Evolutionary conservation across 2,113 vertebrate genomes (phyloP), one percentile per base, ranked within the genome.

Genomic region (Cyprinus carpio): DNA sequence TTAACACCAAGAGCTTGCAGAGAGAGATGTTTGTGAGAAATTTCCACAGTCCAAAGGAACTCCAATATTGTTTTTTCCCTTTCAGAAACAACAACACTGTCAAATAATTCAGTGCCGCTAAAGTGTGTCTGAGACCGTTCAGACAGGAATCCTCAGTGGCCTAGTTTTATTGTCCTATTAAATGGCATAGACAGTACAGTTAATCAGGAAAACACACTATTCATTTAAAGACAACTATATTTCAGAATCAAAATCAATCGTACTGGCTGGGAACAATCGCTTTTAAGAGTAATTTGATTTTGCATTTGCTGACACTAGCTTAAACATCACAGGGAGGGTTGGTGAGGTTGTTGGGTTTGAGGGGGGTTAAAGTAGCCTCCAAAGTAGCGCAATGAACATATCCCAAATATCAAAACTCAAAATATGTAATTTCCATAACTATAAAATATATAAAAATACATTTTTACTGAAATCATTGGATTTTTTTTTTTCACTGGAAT

Each of bases 1-100:
- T 86, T 86, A 82, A 77, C 72, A 25, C 81, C 49, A 81, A 65
- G 37, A 65, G 72, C 74, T 67, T 23, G 72, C 60, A 75, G 75
- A 43, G 54, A 56, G 20, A 77, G 16, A 72, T 31, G 31, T 46
- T 62, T 77, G 16, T 40, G 62, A 62, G 54, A 29, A 49, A 65
- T 81, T 49, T 62, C 34, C 9, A 72, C 7, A 34, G 56, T 81
- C n/a, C 8, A 62, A 34, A 12, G 71, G 25, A 72, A 84, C 23
- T 12, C 34, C 16, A 54, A 62, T 71, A 78, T 40, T 40, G 8
- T n/a, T 37, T 34, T 43, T 12, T 29, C 51, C 29, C 27, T 46
- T 46, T 27, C 46, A 49, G n/a, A 49, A 31, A 25, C 71, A n/a
- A 82, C 12, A 77, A 58, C 18, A 25, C 37, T 31, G 29, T 72